Conservation (phyloP, 2,113 vertebrate genomes). For the Pedionomus torquatus region DNA sequence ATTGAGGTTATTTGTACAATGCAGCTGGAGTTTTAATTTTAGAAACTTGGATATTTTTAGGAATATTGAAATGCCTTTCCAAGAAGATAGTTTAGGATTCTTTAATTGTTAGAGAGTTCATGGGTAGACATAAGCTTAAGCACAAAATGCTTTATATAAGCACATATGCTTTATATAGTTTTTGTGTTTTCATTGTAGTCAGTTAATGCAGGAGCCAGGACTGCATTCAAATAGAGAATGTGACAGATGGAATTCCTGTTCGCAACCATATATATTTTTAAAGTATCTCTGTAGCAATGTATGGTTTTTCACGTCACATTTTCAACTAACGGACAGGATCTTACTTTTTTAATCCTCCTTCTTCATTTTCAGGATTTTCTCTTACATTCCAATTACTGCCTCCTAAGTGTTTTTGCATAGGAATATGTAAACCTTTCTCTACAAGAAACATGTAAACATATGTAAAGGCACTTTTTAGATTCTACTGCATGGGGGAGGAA, state of each 20-base stretch:
- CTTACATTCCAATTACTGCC: not conserved
- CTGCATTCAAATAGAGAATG: not conserved
- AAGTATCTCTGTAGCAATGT: not conserved
- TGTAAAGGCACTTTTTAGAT: not conserved
- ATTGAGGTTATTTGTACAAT: conserved; percentile 39
- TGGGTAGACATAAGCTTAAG: not conserved
- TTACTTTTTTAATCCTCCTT: not conserved
- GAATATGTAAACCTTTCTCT: not conserved
- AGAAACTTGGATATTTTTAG: conserved; percentile 62
- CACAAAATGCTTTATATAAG: no score
- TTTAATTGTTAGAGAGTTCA: conserved; percentile 29
- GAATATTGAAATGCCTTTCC: conserved; percentile 51
- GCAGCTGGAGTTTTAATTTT: conserved; percentile 64
- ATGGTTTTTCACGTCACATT: not conserved
- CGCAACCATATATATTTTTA: not conserved
- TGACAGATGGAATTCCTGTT: not conserved
- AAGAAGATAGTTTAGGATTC: conserved; percentile 55
- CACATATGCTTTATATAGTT: not conserved
- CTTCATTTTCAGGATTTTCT: not conserved
- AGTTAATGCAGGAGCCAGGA: not conserved
- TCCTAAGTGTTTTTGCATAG: not conserved
- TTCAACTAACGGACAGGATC: not conserved
- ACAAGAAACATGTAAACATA: no score
- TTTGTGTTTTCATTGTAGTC: not conserved
- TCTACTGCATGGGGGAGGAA: not conserved